Evolutionary conservation across 2,888 invertebrate genomes (phyloP).

Genomic region (Steinernema hermaphroditum): DNA sequence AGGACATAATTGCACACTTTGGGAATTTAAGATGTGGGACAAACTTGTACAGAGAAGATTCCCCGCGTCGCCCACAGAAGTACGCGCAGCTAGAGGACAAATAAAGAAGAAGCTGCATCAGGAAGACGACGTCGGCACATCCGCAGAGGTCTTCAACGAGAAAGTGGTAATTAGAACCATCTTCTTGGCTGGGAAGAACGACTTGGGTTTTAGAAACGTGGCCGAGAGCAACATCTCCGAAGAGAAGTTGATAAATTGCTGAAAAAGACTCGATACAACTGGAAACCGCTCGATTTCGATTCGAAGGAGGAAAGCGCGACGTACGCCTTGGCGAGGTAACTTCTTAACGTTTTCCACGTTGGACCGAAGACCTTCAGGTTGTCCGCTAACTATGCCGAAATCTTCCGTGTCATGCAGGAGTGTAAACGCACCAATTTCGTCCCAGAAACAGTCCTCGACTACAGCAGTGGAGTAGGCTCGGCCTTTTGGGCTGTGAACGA

Average conservation of each 20-base stretch:
- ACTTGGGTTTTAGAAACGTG: constrained; percentile 43
- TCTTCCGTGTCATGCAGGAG: constrained; percentile 55
- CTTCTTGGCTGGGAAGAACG: background rate
- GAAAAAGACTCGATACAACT: constrained; percentile 56
- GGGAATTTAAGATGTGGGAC: constrained; percentile 41
- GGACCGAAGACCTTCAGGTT: constrained; percentile 43
- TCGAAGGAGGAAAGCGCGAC: constrained; percentile 49
- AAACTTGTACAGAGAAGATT: constrained; percentile 52
- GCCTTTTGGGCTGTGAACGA: constrained; percentile 76
- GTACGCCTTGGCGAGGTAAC: constrained; percentile 55
- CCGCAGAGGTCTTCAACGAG: constrained; percentile 35
- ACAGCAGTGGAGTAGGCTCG: constrained; percentile 87
- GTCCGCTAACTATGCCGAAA: constrained; percentile 60
- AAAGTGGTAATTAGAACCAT: background rate
- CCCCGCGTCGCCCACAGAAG: constrained; percentile 52
- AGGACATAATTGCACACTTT: background rate
- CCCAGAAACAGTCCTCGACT: constrained; percentile 82
- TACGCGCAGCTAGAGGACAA: constrained; percentile 49
- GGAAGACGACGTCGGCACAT: constrained; percentile 37
- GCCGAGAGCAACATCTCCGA: constrained; percentile 47
- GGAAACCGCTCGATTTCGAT: constrained; percentile 59
- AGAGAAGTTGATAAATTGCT: constrained; percentile 52
- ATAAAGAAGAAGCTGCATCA: constrained; percentile 45
- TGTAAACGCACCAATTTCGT: constrained; percentile 73
- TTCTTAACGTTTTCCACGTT: constrained; percentile 22